A percentile compares a stretch with the other conserved stretches of the same genome.
Evolutionary conservation across 2,888 invertebrate genomes (phyloP).

Genomic region (Lasius fuliginosus): DNA sequence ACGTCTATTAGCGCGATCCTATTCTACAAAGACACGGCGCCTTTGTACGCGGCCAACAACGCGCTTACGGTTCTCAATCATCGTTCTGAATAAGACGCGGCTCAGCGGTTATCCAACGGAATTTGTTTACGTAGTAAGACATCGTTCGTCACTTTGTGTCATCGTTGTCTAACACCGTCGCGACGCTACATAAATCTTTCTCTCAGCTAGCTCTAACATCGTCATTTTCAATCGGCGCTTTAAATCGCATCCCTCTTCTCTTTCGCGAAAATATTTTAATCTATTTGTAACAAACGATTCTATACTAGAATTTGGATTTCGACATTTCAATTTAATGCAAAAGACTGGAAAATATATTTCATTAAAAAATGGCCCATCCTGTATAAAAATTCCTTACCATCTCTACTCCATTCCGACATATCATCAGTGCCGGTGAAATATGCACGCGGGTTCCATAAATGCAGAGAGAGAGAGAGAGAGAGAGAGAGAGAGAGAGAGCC

Average conservation of each 20-base stretch:
- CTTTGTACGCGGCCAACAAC: conserved; percentile 46
- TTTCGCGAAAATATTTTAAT: background rate
- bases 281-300: background rate
- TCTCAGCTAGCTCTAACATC: background rate
- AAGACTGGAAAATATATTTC: background rate
- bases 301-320: background rate
- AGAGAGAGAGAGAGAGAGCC: background rate
- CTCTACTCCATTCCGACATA: background rate
- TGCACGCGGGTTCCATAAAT: background rate
- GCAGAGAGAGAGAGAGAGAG: background rate
- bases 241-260: background rate
- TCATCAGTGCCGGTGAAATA: background rate
- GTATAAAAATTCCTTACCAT: background rate
- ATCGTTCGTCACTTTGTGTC: conserved; percentile 32
- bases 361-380: too few species aligned
- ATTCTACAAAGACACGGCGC: conserved; percentile 40
- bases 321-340: background rate
- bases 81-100: conserved; percentile 29
- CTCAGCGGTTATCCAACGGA: conserved; percentile 13
- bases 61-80: conserved; percentile 46
- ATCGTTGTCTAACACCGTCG: conserved; percentile 9
- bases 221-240: conserved; percentile 29
- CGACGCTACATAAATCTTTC: conserved; percentile 25
- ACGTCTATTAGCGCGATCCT: conserved; percentile 55
- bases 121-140: conserved; percentile 45